Evolutionary conservation across 2,113 vertebrate species (phyloP).

Genomic region (Pyxicephalus adspersus): DNA sequence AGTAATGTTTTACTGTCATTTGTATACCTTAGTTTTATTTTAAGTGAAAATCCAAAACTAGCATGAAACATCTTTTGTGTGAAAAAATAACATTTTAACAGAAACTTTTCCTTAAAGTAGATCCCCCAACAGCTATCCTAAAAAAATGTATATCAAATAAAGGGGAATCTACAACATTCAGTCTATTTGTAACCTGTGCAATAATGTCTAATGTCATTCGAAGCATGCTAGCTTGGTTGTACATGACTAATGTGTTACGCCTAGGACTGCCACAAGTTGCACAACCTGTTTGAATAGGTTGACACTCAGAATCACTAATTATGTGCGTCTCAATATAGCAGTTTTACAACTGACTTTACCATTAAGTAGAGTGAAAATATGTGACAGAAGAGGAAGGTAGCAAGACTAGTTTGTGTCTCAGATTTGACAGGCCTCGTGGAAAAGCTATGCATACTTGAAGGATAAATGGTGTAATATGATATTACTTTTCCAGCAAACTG

Average conservation of each 20-base stretch:
- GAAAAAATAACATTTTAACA: too few relatives aligned
- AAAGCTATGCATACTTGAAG: constrained; percentile 59
- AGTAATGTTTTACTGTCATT: too few relatives aligned
- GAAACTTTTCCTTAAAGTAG: too few relatives aligned
- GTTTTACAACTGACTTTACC: constrained; percentile 71
- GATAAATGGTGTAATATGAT: constrained; percentile 60
- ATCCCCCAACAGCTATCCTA: too few relatives aligned
- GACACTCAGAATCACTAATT: constrained; percentile 69
- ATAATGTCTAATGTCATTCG: background rate
- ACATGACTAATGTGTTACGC: background rate
- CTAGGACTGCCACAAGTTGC: constrained; percentile 50
- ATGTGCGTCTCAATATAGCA: constrained; percentile 65
- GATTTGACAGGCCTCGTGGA: constrained; percentile 59
- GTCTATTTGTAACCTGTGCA: background rate
- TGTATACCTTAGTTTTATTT: too few relatives aligned
- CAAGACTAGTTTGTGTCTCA: constrained; percentile 62
- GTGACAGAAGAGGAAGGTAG: constrained; percentile 64
- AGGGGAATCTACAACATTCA: background rate
- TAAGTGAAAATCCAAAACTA: too few relatives aligned
- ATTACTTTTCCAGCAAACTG: constrained; percentile 43
- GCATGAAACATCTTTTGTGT: too few relatives aligned
- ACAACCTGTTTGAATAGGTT: constrained; percentile 65
- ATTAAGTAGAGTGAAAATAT: constrained; percentile 66
- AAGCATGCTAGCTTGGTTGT: background rate
- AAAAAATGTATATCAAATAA: background rate